Conservation (phyloP, 1,140 invertebrate genomes). For the Phocides pigmalion region DNA sequence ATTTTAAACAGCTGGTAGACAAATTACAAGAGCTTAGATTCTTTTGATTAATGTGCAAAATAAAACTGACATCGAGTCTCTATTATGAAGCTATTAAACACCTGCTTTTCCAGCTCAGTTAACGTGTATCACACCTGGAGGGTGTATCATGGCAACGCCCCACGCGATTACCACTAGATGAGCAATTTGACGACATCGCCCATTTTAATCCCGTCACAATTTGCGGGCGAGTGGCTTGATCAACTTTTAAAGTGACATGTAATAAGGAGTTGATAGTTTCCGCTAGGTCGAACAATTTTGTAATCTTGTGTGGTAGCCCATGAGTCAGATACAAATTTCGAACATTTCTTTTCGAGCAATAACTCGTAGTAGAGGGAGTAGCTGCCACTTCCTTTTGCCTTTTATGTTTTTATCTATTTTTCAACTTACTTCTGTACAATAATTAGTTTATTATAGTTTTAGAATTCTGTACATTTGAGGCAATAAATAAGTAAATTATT, state of each 20-base stretch:
- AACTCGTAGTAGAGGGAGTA: no score
- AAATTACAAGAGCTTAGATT: no score
- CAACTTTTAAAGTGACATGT: slow-evolving; percentile 36
- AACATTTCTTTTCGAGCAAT: no score
- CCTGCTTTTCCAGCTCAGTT: slow-evolving; percentile 18
- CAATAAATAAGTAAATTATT: no score
- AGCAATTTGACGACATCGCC: slow-evolving; percentile 71
- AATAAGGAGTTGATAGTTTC: slow-evolving; percentile 26
- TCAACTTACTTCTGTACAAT: no score
- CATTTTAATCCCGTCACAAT: slow-evolving; percentile 60
- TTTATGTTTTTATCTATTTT: no score
- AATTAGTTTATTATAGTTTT: no score
- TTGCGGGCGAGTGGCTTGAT: slow-evolving; percentile 43
- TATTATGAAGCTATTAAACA: slow-evolving; percentile 9
- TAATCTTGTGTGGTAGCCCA: no score
- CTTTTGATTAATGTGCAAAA: not conserved
- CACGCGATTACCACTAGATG: slow-evolving; percentile 63
- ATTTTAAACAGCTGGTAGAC: no score
- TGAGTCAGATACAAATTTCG: no score
- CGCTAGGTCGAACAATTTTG: slow-evolving; percentile 12
- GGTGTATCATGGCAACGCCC: slow-evolving; percentile 66
- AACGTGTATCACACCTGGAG: slow-evolving; percentile 42
- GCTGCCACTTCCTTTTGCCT: no score
- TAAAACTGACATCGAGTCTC: slow-evolving; percentile 6
- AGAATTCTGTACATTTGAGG: no score